Conservation (phyloP, 2,888 invertebrate genomes). For the Steinernema carpocapsae region DNA sequence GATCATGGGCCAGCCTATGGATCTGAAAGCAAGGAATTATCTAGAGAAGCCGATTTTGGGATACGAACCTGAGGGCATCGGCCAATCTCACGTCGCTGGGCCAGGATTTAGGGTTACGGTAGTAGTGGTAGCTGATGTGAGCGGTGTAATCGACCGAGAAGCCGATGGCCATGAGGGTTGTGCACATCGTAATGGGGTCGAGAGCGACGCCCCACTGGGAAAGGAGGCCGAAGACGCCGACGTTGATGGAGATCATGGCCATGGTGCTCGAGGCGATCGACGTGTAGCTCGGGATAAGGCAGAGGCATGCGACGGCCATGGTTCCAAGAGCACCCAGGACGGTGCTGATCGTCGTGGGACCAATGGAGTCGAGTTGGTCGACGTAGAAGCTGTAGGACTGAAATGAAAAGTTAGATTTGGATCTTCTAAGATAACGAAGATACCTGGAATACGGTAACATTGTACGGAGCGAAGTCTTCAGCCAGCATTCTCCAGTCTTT, state of each 20-base stretch:
- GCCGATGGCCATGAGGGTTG: slow-evolving; percentile 55
- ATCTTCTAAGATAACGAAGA: not conserved
- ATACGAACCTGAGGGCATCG: slow-evolving; percentile 51
- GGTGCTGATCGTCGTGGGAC: slow-evolving; percentile 52
- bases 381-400: slow-evolving; percentile 60
- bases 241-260: slow-evolving; percentile 60
- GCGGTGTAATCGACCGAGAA: slow-evolving; percentile 57
- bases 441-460: slow-evolving; percentile 61
- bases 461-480: slow-evolving; percentile 49
- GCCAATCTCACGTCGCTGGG: slow-evolving; percentile 53
- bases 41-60: not conserved
- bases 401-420: slow-evolving; percentile 24
- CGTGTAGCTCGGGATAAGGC: slow-evolving; percentile 55
- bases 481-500: slow-evolving; percentile 54
- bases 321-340: slow-evolving; percentile 56
- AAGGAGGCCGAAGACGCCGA: slow-evolving; percentile 58
- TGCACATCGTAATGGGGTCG: slow-evolving; percentile 62
- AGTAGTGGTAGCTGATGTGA: slow-evolving; percentile 60
- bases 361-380: slow-evolving; percentile 59
- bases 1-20: slow-evolving; percentile 61
- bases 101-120: slow-evolving; percentile 53
- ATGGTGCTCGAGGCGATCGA: slow-evolving; percentile 53
- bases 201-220: slow-evolving; percentile 57
- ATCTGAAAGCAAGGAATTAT: slow-evolving; percentile 36
- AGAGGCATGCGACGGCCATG: slow-evolving; percentile 59